Conservation (phyloP, 1,140 invertebrate genomes). For the Drosophila melanogaster region DNA sequence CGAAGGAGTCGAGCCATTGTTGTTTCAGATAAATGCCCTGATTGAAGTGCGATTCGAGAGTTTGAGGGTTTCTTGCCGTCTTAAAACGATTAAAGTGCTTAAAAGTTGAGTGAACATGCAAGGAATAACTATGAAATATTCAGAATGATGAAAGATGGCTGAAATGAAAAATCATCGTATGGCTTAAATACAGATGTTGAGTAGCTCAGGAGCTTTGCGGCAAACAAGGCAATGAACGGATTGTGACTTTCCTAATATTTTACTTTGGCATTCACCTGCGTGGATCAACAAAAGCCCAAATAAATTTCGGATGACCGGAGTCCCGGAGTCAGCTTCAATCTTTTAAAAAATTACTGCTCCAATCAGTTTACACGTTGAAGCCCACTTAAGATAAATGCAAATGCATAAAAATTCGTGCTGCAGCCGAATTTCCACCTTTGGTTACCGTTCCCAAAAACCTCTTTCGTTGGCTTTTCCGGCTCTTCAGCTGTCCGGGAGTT, state of each 20-base stretch:
- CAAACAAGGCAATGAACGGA: background rate
- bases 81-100: constrained; percentile 18
- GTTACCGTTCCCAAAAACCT: background rate
- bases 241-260: background rate
- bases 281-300: background rate
- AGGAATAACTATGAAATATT: background rate
- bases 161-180: background rate
- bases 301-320: background rate
- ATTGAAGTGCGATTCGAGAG: constrained; percentile 1
- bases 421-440: background rate
- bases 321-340: background rate
- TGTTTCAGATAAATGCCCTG: constrained; percentile 15
- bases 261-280: too few species aligned
- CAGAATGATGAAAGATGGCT: too few species aligned
- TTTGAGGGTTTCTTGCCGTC: background rate
- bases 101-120: constrained; percentile 5
- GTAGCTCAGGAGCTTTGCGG: background rate
- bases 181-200: background rate
- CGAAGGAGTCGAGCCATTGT: constrained; percentile 8
- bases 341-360: constrained; percentile 2
- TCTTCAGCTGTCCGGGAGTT: constrained; percentile 49
- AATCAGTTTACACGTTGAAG: constrained; percentile 8
- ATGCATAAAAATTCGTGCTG: constrained; percentile 28
- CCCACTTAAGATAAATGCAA: constrained; percentile 29
- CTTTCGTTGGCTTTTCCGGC: constrained; percentile 11